Evolutionary conservation across 2,113 vertebrate genomes (phyloP), one percentile per base, ranked within the genome.

Genomic region (Ptychochromis oligacanthus): DNA sequence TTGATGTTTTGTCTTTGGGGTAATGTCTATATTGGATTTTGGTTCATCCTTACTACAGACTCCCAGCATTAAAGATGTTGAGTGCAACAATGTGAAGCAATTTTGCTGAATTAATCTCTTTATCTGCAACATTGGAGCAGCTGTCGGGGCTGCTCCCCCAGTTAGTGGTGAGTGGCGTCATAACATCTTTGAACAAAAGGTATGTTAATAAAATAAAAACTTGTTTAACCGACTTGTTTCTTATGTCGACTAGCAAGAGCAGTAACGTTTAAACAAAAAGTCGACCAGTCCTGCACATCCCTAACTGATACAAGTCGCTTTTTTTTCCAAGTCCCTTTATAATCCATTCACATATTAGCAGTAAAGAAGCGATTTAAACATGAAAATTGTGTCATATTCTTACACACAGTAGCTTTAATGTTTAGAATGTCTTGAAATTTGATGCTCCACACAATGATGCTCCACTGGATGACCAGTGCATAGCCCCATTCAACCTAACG

Each of bases 391-490:
- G 36, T 65, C 40, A 38, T 43, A 43, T 38, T 43, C 43, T 13
- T 43, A 13, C 7, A 70, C 64, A 20, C 15, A 49, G 24, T 28
- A 70, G 43, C 65, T 49, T 70, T 70, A 49, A 70, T 70, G 49
- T 70, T 70, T 49, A 49, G 15, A 20, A 49, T 49, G 1, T 70
- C 17, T 70, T 49, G 59, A 79, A 65, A 54, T 81, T 67, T 36
- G 56, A 81, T 57, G 56, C 67, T 83, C 80, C 77, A 56, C 77
- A 56, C 38, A 28, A 13, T 61, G n/a, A 43, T 9, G 24, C 84
- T 87, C 22, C 36, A 86, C 74, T 82, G 65, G 75, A 84, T 75
- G 78, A 76, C 81, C 52, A 31, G 38, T 65, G 28, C 64, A 72
- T n/a, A 58, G 64, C 83, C 59, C 13, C 60, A 74, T 83, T 46